phyloP scores from a whole-genome alignment of 2,888 invertebrate genomes.

The Drosophila atroscutellata region DNA sequence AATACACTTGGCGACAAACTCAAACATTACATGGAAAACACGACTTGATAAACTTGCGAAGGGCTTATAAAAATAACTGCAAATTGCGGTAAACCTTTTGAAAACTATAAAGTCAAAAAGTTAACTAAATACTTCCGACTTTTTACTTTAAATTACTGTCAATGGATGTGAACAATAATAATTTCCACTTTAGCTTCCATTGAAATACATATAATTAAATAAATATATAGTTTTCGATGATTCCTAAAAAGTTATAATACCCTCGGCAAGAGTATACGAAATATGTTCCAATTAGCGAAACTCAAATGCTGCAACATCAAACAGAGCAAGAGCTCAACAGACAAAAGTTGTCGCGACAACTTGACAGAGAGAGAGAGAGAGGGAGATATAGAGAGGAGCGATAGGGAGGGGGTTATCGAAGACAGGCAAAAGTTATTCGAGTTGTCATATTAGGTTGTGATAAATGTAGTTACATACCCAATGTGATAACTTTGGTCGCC shows the following conservation, averaged over 20 bases:
- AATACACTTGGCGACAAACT: not conserved
- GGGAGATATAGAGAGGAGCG: not conserved
- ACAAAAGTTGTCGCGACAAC: conserved; percentile 8
- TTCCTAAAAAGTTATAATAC: not conserved
- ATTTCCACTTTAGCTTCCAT: not conserved
- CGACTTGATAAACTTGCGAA: not conserved
- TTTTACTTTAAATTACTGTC: not conserved
- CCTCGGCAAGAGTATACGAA: conserved; percentile 6
- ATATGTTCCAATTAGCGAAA: conserved; percentile 82
- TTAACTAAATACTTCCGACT: too few species aligned
- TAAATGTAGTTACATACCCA: conserved; percentile 82
- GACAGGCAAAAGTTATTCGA: conserved; percentile 76
- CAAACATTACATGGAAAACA: not conserved
- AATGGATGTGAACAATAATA: not conserved
- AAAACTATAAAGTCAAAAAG: not conserved
- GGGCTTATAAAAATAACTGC: accelerated
- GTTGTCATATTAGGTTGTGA: conserved; percentile 83
- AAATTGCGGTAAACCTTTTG: not conserved
- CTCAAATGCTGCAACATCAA: conserved; percentile 71
- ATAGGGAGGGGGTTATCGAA: conserved; percentile 6
- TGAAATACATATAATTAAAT: not conserved
- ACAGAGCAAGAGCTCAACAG: conserved; percentile 1
- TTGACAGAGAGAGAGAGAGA: not conserved
- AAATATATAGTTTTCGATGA: not conserved
- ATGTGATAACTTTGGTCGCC: conserved; percentile 79